Evolutionary conservation across 2,888 invertebrate genomes (phyloP).

Genomic region (Sphaerophoria rueppellii): DNA sequence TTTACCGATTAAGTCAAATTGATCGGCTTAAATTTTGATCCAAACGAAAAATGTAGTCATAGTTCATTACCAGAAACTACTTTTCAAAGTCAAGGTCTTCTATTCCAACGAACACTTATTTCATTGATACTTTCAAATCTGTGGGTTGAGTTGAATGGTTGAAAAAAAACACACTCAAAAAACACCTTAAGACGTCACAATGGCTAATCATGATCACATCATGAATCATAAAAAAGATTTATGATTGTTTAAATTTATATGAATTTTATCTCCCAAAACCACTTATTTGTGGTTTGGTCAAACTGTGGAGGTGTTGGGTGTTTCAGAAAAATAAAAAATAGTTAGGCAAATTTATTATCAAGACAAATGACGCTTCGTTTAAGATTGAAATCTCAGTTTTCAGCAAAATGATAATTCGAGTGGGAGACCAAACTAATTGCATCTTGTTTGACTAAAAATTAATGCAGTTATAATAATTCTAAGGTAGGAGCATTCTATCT

Average conservation of each 20-base stretch:
- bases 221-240: constrained; percentile 6
- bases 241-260: not conserved
- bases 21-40: constrained; percentile 15
- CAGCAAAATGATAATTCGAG: constrained; percentile 7
- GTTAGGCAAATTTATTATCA: constrained; percentile 29
- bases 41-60: not conserved
- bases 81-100: constrained; percentile 17
- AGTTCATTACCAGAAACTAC: not conserved
- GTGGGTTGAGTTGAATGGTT: not conserved
- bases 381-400: not conserved
- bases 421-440: constrained; percentile 37
- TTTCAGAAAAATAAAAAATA: constrained; percentile 32
- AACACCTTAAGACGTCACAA: constrained; percentile 11
- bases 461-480: constrained; percentile 35
- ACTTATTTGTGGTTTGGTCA: constrained; percentile 23
- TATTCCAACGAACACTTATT: not conserved
- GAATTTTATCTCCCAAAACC: constrained; percentile 13
- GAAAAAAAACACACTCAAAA: not conserved
- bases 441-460: constrained; percentile 25
- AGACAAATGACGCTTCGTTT: no score
- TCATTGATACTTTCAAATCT: constrained; percentile 36
- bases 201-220: constrained; percentile 12
- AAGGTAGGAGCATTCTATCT: constrained; percentile 39
- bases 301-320: constrained; percentile 27
- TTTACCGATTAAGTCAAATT: constrained; percentile 6